Base-by-base conservation (phyloP, 2,888 invertebrate species). In the Ditylenchus weischeri region DNA sequence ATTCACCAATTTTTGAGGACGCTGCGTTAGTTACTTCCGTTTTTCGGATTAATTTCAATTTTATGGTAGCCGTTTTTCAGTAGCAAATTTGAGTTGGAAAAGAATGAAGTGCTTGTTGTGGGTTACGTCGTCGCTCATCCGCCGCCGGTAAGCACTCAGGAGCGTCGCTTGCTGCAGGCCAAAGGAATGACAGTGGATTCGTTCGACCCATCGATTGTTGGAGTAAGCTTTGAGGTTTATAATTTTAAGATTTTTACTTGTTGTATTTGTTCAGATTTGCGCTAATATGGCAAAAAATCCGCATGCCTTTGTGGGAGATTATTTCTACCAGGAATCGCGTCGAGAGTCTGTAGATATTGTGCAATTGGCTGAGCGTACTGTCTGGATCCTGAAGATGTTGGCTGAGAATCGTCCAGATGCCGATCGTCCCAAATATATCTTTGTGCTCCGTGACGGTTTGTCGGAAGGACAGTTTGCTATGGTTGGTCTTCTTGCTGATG, bases 111-210 rank as follows among this genome's bases (percentile, higher is more conserved):
- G 58, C 62, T 72, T 4, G 62, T 72, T 35, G 68, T 72, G 29
- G 73, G 73, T 18, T 72, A 72, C 36, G 73, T 71, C 61, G 74
- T 72, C 0, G 64, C 74, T 19, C 73, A 72, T 60, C 73, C 73
- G 49, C 47, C 67, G 57, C 68, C 62, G 13, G 60, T 60, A 2
- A 21, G 61, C 23, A 36, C 68, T 4, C 61, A 68, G 13, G 73
- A 68, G 36, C 64, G 62, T 38, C 69, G 69, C 36, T 35, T 71
- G 36, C 21, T 62, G 35, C 58, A 65, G 19, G 63, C 61, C n/a
- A 49, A 51, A 21, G 67, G 50, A 10, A 47, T 58, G 35, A 43
- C 50, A 38, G 61, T 61, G 38, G 62, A 72, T 23, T 70, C 65
- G 38, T 57, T 74, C 47, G 66, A 76, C 18, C 73, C 73, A 21